Evolutionary conservation across 2,888 invertebrate species (phyloP), one percentile per base, ranked within the genome.

Genomic region (Aspidiotus destructor): DNA sequence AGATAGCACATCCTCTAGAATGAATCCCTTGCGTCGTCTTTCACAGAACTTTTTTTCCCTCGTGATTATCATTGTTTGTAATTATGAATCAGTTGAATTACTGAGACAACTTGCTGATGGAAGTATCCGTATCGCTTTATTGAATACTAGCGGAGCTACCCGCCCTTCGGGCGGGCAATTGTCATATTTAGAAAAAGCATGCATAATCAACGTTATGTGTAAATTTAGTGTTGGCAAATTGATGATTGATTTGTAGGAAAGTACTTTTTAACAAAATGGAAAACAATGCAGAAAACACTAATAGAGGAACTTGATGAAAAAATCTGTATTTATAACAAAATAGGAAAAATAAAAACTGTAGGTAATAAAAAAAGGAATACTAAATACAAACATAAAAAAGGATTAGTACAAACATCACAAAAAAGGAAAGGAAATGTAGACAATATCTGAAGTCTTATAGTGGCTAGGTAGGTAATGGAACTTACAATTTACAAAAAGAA

Each of bases 81-180:
- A 28, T 28, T 28, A 28, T 28, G 28, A 28, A 28, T 28, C 28
- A 28, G 28, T 28, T 28, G 2, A 28, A 28, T 28, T 1, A 5
- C 28, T 28, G 28, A 28, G 28, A 28, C 28, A 28, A 28, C 28
- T 28, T 28, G 28, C 5, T 28, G 28, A 28, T 28, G 28, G 5
- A 28, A 28, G 5, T 28, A n/a, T 28, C 2, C 28, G 5, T 28
- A 28, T 28, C 5, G 28, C 28, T 28, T 28, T 5, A 28, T 28
- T 28, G 28, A 28, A 28, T 28, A 48, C 6, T 48, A 48, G 48
- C 48, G 10, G 48, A 11, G 10, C 48, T 48, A 48, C 48, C 48
- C 48, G 48, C 48, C 48, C 48, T 48, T 48, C 48, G 48, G 48
- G 48, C 48, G 48, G 6, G 48, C n/a, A 48, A 48, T 48, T 48